These are phyloP conservation scores for Listronotus oregonensis DNA, from an alignment of 1,140 invertebrate genomes.

Conservation along the genomic window DNA sequence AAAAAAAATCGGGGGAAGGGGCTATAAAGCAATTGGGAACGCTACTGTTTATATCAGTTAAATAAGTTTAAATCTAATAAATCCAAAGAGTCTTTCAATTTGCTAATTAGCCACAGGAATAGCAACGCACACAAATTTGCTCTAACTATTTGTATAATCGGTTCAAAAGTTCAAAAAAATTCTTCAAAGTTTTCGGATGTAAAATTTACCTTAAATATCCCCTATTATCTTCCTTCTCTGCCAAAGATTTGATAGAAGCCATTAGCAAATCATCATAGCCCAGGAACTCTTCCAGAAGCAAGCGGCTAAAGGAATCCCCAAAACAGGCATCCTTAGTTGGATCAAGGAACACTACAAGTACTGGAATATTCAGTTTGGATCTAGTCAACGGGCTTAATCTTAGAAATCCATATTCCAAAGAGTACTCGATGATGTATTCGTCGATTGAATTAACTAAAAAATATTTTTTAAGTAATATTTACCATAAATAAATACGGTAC, in stretches of 20 bases:
- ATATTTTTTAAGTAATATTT: neutral
- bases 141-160: too few relatives aligned
- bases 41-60: too few relatives aligned
- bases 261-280: slow-evolving; percentile 97
- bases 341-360: slow-evolving; percentile 90
- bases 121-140: too few relatives aligned
- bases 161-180: too few relatives aligned
- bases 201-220: slow-evolving; percentile 79
- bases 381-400: slow-evolving; percentile 84
- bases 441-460: slow-evolving; percentile 66
- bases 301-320: slow-evolving; percentile 87
- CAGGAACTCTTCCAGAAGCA: slow-evolving; percentile 89
- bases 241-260: slow-evolving; percentile 92
- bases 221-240: slow-evolving; percentile 96
- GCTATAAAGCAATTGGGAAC: too few relatives aligned
- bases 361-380: slow-evolving; percentile 86
- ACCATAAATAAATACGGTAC: too few relatives aligned
- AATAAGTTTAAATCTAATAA: too few relatives aligned
- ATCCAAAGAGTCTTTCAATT: too few relatives aligned
- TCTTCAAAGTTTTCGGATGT: neutral
- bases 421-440: slow-evolving; percentile 97
- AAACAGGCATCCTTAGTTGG: slow-evolving; percentile 89
- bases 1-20: too few relatives aligned
- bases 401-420: slow-evolving; percentile 95
- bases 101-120: too few relatives aligned